Conservation (phyloP, 2,888 invertebrate genomes). For the Cepaea hortensis region DNA sequence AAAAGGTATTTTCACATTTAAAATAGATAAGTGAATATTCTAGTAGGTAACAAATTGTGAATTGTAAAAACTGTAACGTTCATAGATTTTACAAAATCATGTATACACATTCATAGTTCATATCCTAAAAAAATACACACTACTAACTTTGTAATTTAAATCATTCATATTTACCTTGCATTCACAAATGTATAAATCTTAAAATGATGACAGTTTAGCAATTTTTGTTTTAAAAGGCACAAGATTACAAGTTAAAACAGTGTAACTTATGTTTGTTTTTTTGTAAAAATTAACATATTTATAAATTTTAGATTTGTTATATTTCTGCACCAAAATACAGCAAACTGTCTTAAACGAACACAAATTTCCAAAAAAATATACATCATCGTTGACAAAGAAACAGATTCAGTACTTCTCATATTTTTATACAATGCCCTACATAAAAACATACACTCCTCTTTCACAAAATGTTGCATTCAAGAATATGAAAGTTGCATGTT, state of each 20-base stretch:
- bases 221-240: slow-evolving; percentile 12
- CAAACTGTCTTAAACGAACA: no score
- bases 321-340: neutral
- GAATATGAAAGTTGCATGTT: no score
- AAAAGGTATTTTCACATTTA: no score
- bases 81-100: neutral
- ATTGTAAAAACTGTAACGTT: no score
- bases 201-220: neutral
- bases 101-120: neutral
- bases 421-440: no score
- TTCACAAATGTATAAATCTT: neutral
- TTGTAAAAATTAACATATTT: neutral
- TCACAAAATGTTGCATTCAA: no score
- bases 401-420: neutral
- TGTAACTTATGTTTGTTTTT: neutral
- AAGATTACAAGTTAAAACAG: slow-evolving; percentile 17
- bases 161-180: neutral
- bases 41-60: no score
- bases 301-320: neutral
- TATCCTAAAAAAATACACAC: neutral
- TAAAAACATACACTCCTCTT: no score
- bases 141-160: neutral
- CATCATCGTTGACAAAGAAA: neutral
- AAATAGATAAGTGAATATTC: no score
- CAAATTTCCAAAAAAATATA: neutral